phyloP scores from a whole-genome alignment of 2,797 vertebrate genomes.

The Gymnoscopelus microlampas region DNA sequence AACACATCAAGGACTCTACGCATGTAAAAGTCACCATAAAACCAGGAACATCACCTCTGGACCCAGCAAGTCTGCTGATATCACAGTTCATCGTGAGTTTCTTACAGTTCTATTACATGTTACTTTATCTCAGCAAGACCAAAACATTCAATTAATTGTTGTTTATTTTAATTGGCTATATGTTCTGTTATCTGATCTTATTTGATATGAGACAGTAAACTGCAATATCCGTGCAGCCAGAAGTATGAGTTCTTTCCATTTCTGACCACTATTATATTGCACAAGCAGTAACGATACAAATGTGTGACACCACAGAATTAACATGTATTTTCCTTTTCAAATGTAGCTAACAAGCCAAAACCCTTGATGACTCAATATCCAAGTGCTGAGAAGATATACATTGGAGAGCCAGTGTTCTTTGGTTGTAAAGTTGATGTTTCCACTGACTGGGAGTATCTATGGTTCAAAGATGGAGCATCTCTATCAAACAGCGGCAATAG shows the following conservation, averaged over 20 bases:
- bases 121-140: no score
- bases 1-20: no score
- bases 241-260: not conserved
- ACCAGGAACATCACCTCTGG: no score
- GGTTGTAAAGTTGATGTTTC: constrained; percentile 33
- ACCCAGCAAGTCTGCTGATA: no score
- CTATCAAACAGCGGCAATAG: fast-evolving
- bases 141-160: no score
- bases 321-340: no score
- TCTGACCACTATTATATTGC: no score
- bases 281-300: no score
- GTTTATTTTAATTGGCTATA: not conserved
- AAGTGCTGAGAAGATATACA: constrained; percentile 32
- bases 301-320: no score
- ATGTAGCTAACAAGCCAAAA: constrained; percentile 33
- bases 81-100: not conserved
- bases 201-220: not conserved
- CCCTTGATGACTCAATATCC: constrained; percentile 40
- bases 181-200: not conserved
- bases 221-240: not conserved
- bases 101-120: no score
- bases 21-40: no score
- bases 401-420: constrained; percentile 42
- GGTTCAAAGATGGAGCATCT: constrained; percentile 23
- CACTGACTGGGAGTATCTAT: constrained; percentile 49